Evolutionary conservation across 2,113 vertebrate species (phyloP), one percentile per base, ranked within the genome.

Genomic region (Triplophysa tibetana): DNA sequence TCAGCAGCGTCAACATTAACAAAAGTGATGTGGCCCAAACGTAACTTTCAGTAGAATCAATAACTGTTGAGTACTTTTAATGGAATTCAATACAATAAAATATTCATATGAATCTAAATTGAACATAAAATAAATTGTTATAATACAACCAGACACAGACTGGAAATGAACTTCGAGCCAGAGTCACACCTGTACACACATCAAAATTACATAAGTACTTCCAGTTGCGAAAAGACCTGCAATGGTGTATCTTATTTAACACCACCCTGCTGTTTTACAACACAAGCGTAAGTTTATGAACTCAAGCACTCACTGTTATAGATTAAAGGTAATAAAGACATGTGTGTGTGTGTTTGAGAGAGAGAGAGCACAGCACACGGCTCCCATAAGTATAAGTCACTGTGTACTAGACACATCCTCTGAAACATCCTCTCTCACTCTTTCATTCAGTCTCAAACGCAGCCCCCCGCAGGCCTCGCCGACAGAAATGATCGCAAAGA

Each of bases 291-390:
- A 45, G 48, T 82, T 66, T 62, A 85, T 76, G 23, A 79, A 85
- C 66, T 50, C 80, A 61, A 29, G 10, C 74, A 45, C n/a, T 74
- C 29, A 19, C 14, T 61, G 26, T 81, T 78, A 67, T 66, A 77
- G 61, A 81, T 80, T 65, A 65, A 21, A 66, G 80, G 64, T 69
- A 82, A 68, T 79, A 78, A 62, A 54, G 19, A 65, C 24, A 21
- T 11, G 23, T 21, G 19, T n/a, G 17, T n/a, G 19, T n/a, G 19
- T 17, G 52, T 6, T 21, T 50, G 11, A 6, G n/a, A 43, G 58
- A 63, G 41, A n/a, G 38, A 24, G 43, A 68, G 64, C 19, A 21
- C 56, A 75, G 58, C 70, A 75, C 81, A 64, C 67, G 78, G 41
- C 38, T 64, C 70, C 81, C 17, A 68, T 67, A 68, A 77, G 72